phyloP scores from a whole-genome alignment of 2,113 vertebrate species.

The Mustelus asterias region DNA sequence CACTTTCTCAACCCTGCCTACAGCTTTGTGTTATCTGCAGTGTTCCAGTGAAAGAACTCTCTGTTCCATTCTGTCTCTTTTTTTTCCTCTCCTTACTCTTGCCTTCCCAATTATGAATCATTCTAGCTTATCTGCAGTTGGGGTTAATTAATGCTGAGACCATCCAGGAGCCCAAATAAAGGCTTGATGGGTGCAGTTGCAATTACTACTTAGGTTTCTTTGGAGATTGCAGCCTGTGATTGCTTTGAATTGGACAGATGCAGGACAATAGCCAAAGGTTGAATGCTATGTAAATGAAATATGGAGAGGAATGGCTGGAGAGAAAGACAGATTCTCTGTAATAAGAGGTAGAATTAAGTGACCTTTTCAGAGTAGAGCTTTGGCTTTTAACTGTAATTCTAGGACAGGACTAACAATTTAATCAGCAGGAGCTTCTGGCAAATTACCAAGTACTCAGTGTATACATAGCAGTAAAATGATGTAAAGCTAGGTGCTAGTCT shows the following conservation, averaged over 20 bases:
- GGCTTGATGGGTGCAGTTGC: slow-evolving; percentile 43
- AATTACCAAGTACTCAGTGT: not conserved
- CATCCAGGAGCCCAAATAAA: slow-evolving; percentile 42
- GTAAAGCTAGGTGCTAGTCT: not conserved
- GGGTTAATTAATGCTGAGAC: slow-evolving; percentile 56
- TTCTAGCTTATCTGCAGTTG: slow-evolving; percentile 39
- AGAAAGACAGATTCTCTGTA: slow-evolving; percentile 35
- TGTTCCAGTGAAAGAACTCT: slow-evolving; percentile 32
- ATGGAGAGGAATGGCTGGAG: slow-evolving; percentile 15
- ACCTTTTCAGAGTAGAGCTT: slow-evolving; percentile 26
- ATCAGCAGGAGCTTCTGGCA: slow-evolving; percentile 13
- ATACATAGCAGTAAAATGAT: slow-evolving; percentile 13
- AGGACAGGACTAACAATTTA: slow-evolving; percentile 34
- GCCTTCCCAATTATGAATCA: slow-evolving; percentile 45
- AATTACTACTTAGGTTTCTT: slow-evolving; percentile 40
- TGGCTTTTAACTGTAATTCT: slow-evolving; percentile 36
- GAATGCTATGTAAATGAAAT: slow-evolving; percentile 39
- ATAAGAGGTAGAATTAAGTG: slow-evolving; percentile 25
- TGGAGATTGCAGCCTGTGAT: slow-evolving; percentile 39
- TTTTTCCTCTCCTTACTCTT: slow-evolving; percentile 2
- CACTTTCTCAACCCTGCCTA: slow-evolving; percentile 36
- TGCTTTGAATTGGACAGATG: slow-evolving; percentile 40
- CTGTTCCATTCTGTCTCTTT: slow-evolving; percentile 34
- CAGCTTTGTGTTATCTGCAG: slow-evolving; percentile 35
- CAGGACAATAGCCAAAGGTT: slow-evolving; percentile 37